phyloP scores from a whole-genome alignment of 2,797 vertebrate genomes.

The Eulemur mongoz region DNA sequence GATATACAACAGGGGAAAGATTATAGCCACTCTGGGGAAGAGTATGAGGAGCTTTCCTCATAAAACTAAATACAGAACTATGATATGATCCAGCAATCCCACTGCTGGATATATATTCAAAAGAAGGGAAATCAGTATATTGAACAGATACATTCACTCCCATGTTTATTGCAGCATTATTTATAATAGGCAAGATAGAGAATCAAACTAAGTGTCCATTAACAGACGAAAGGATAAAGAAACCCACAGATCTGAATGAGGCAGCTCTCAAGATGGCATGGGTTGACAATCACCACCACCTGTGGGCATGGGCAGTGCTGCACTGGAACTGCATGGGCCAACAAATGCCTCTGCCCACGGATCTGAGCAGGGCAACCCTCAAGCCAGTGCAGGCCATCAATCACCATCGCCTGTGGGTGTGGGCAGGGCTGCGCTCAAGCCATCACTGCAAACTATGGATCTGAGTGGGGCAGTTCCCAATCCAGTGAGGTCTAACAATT shows the following conservation, averaged over 20 bases:
- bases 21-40: background rate
- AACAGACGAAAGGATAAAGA: background rate
- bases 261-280: background rate
- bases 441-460: background rate
- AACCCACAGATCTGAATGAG: background rate
- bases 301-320: background rate
- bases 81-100: too few species aligned
- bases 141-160: background rate
- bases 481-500: background rate
- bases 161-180: background rate
- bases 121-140: background rate
- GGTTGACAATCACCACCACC: background rate
- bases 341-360: background rate
- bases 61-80: too few species aligned
- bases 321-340: background rate
- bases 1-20: background rate
- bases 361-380: background rate
- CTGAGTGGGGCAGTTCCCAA: background rate
- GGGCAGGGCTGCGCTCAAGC: background rate
- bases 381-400: background rate
- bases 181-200: background rate
- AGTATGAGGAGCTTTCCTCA: too few species aligned
- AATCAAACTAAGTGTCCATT: background rate
- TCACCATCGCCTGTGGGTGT: rapidly evolving
- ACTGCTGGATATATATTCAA: background rate